A percentile compares a stretch with the other conserved stretches of the same genome.
These are phyloP conservation scores for Muscicapa adusta DNA, from an alignment of 2,113 vertebrate species.

Conservation along the genomic window DNA sequence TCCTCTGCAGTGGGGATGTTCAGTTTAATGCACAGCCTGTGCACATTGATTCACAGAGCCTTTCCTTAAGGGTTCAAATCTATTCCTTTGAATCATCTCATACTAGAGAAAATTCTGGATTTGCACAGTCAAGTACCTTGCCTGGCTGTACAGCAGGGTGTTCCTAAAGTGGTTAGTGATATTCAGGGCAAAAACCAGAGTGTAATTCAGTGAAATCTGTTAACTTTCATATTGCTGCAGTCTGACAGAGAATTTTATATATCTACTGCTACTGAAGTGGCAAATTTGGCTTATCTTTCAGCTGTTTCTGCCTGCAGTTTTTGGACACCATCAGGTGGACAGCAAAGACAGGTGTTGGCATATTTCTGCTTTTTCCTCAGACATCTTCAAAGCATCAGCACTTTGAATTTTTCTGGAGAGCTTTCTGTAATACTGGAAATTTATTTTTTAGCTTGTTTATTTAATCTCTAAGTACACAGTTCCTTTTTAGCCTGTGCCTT, in stretches of 20 bases:
- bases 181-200: neutral
- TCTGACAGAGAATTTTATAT: neutral
- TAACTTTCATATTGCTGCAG: neutral
- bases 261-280: neutral
- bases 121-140: neutral
- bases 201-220: neutral
- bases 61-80: neutral
- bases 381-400: neutral
- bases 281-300: neutral
- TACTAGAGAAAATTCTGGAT: neutral
- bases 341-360: neutral
- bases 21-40: neutral
- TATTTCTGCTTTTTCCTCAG: neutral
- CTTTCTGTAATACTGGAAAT: neutral
- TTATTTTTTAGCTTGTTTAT: neutral
- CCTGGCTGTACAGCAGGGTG: neutral
- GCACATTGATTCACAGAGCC: neutral
- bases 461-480: neutral
- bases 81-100: neutral
- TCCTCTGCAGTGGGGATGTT: neutral
- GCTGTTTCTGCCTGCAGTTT: neutral
- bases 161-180: neutral
- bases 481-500: neutral
- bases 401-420: slow-evolving; percentile 1
- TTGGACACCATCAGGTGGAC: neutral